phyloP scores from a whole-genome alignment of 2,888 invertebrate species.

The Drosophila melanocephala region DNA sequence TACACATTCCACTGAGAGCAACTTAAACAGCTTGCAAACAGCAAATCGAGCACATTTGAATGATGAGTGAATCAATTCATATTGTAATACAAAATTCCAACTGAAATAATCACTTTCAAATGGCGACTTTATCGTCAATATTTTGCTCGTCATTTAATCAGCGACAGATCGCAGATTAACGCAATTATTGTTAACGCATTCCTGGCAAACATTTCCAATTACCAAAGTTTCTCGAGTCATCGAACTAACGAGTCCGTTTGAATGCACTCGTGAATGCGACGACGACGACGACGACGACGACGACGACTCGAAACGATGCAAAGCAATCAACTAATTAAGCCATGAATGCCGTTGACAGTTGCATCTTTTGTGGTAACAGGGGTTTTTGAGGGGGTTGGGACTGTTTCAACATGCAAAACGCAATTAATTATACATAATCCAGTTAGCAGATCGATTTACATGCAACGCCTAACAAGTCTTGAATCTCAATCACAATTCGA shows the following conservation, averaged over 20 bases:
- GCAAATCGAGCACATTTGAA: not conserved
- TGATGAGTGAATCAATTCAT: not conserved
- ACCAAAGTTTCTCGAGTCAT: conserved; percentile 33
- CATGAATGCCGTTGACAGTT: conserved; percentile 66
- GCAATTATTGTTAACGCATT: conserved; percentile 18
- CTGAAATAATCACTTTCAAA: not conserved
- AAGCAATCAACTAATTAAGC: conserved; percentile 61
- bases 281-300: conserved; percentile 11
- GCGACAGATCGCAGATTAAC: not conserved
- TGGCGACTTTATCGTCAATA: not conserved
- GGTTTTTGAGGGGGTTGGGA: not conserved
- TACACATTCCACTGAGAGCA: not conserved
- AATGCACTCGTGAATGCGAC: conserved; percentile 46
- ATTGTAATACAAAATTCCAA: not conserved
- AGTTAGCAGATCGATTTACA: conserved; percentile 78
- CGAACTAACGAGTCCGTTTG: conserved; percentile 40
- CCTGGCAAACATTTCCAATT: conserved; percentile 33
- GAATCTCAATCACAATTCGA: conserved; percentile 38
- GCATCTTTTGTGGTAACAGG: conserved; percentile 41
- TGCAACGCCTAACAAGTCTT: conserved; percentile 39
- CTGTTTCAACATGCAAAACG: conserved; percentile 46
- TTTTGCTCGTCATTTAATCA: not conserved
- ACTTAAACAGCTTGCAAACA: not conserved
- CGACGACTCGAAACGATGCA: conserved; percentile 11
- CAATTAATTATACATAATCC: conserved; percentile 75